Base-by-base conservation (phyloP, 1,140 invertebrate species). In the Drosophila santomea region DNA sequence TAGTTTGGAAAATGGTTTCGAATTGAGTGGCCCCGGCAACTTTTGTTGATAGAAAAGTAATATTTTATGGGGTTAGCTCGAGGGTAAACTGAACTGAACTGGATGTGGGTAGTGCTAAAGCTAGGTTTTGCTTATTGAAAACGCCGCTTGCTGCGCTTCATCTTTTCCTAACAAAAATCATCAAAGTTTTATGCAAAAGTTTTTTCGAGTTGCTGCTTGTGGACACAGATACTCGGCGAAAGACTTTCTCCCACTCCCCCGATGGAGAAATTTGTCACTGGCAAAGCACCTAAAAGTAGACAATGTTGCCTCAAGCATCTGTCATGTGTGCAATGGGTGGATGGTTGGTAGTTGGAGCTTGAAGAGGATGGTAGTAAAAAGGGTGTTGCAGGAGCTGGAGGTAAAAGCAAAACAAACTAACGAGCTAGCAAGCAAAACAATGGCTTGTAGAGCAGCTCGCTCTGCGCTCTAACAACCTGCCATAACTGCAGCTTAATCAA, bases 401-500 rank as follows among this genome's bases (percentile, higher is more conserved):
- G 72, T 78, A 74, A 64, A 75, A 59, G 74, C 77, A 89, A 88
- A 89, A 80, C 84, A 89, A 89, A 84, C 84, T 89, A 89, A 89
- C 84, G 77, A 89, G 85, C 85, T 78, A 58, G 73, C 85, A 80
- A 89, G 84, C 64, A 89, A 89, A 89, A 89, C 84, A 89, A 89
- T 78, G 80, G 80, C 80, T 76, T 86, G 83, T 76, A 71, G 48
- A 51, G 51, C 84, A 79, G 36, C 44, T 56, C 66, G 50, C 51
- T 32, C 48, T 51, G 4, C 51, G 57, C 39, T 55, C 50, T 52
- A 84, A 90, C 85, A 84, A 89, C 84, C 84, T 88, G 84, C 80
- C 84, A 89, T 83, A 89, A 90, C 84, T 89, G 88, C 81, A 83
- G 88, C 88, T 91, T 91, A 91, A 91, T 91, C 88, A 91, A 91